Conservation (phyloP, 1,140 invertebrate genomes). For the Tetramorium alpestre region DNA sequence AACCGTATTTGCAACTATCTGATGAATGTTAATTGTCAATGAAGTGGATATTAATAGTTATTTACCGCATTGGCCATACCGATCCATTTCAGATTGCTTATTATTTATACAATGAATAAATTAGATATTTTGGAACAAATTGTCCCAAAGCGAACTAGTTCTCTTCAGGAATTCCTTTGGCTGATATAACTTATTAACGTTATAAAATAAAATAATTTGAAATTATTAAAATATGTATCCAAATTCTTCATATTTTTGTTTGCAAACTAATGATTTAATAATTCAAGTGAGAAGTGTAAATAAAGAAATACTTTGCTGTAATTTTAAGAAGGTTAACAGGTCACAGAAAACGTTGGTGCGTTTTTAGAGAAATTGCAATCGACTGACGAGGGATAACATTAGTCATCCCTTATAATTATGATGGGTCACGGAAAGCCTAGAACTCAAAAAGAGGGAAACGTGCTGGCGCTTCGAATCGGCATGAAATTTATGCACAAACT, state of each 20-base stretch:
- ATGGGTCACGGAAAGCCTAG: constrained; percentile 52
- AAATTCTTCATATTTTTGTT: too few species aligned
- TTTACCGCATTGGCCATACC: neutral
- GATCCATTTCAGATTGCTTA: neutral
- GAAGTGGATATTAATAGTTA: constrained; percentile 37
- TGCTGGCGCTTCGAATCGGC: constrained; percentile 61
- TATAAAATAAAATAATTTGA: too few species aligned
- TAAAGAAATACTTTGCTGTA: neutral
- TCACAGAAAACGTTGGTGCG: constrained; percentile 5
- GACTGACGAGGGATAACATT: constrained; percentile 39
- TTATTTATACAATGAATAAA: constrained; percentile 31
- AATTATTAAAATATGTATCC: too few species aligned
- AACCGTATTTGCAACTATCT: constrained; percentile 14
- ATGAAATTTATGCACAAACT: constrained; percentile 77
- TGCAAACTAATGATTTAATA: neutral
- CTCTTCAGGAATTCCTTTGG: neutral
- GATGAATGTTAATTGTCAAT: constrained; percentile 13
- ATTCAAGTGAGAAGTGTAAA: neutral
- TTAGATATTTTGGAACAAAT: neutral
- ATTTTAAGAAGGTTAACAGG: constrained; percentile 11
- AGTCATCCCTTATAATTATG: constrained; percentile 59
- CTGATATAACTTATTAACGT: constrained; percentile 1
- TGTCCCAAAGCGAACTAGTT: neutral
- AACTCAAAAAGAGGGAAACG: constrained; percentile 53
- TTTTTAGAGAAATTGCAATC: constrained; percentile 44